A percentile compares a stretch with the other conserved stretches of the same genome.
Conservation (phyloP, 2,888 invertebrate genomes). For the Allacma fusca region DNA sequence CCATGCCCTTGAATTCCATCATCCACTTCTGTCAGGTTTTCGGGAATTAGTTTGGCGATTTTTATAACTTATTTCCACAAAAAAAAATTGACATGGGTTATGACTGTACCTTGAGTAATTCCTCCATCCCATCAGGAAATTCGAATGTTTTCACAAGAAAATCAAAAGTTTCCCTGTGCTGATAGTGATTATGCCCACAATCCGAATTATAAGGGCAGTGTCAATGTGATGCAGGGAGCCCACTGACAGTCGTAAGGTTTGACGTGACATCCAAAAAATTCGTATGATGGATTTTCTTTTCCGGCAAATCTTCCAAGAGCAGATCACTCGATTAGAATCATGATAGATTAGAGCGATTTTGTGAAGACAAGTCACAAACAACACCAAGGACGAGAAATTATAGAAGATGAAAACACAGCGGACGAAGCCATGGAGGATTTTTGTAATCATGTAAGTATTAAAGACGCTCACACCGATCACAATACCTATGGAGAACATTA, state of each 20-base stretch:
- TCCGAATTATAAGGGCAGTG: not conserved
- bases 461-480: not conserved
- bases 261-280: not conserved
- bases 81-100: too few relatives aligned
- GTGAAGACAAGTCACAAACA: not conserved
- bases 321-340: not conserved
- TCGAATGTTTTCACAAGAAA: not conserved
- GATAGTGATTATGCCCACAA: not conserved
- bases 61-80: too few relatives aligned
- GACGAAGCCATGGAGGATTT: not conserved
- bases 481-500: not conserved
- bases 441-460: not conserved
- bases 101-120: too few relatives aligned
- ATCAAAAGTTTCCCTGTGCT: conserved; percentile 23
- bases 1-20: too few relatives aligned
- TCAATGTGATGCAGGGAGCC: not conserved
- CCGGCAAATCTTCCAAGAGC: not conserved
- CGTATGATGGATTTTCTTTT: not conserved
- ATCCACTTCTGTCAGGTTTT: too few relatives aligned
- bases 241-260: not conserved
- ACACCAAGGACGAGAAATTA: not conserved
- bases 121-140: too few relatives aligned
- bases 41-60: too few relatives aligned
- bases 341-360: not conserved
- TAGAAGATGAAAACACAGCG: not conserved